Percentiles rank a stretch among this genome's conserved stretches.
phyloP scores from a whole-genome alignment of 2,888 invertebrate species.

The Clistopyga incitator region DNA sequence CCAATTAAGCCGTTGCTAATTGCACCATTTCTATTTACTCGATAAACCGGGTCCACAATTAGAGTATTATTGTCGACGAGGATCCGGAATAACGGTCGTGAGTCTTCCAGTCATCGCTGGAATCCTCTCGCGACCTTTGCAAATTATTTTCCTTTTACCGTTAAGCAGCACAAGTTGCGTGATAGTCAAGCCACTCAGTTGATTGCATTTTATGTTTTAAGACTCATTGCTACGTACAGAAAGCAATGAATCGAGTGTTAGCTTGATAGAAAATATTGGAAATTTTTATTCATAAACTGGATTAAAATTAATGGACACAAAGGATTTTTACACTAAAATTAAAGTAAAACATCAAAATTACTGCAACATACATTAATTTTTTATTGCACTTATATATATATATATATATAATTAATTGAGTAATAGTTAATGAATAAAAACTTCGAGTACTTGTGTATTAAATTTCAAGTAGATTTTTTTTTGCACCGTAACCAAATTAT shows the following conservation, averaged over 20 bases:
- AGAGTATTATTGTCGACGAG: neutral
- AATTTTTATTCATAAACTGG: no score
- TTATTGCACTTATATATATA: no score
- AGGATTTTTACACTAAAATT: no score
- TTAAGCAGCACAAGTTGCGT: conserved; percentile 35
- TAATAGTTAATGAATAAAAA: no score
- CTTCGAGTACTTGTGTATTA: no score
- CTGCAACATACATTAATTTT: no score
- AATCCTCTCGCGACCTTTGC: conserved; percentile 44
- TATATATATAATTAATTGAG: no score
- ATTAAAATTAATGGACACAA: no score
- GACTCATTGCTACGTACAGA: neutral
- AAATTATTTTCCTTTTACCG: conserved; percentile 47
- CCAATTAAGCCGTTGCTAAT: conserved; percentile 20
- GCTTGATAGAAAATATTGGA: no score
- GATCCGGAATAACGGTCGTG: conserved; percentile 14
- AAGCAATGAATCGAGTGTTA: neutral
- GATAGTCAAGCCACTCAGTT: conserved; percentile 18
- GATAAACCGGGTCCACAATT: conserved; percentile 1
- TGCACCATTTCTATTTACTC: conserved; percentile 13
- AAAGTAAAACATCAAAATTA: no score
- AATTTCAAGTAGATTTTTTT: no score
- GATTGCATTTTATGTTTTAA: conserved; percentile 18
- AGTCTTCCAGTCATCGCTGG: conserved; percentile 32
- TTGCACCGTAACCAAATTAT: no score